Evolutionary conservation across 2,113 vertebrate genomes (phyloP).

Genomic region (Python bivittatus): DNA sequence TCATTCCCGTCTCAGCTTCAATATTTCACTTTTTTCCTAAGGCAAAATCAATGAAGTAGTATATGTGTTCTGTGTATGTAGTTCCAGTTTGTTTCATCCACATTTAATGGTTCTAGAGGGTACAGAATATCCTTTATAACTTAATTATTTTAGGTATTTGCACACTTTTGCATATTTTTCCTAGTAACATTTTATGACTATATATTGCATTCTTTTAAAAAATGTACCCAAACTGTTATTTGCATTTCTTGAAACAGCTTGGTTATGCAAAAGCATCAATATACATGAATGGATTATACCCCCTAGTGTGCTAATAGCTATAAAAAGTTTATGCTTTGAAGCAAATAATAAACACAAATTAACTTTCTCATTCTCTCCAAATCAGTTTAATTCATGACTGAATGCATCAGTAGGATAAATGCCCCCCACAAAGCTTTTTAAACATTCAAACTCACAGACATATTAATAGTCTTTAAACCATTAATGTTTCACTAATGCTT

Average conservation of each 20-base stretch:
- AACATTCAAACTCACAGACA: neutral
- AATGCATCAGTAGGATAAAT: neutral
- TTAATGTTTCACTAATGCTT: neutral
- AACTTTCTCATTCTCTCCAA: slow-evolving; percentile 27
- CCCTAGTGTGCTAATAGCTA: slow-evolving; percentile 11
- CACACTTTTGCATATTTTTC: neutral
- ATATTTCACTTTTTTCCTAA: neutral
- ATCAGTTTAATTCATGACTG: neutral
- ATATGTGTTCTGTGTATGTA: neutral
- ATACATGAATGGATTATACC: neutral
- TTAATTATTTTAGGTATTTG: neutral
- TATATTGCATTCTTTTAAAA: neutral
- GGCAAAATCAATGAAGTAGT: neutral
- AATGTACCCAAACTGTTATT: neutral
- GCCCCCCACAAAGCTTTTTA: neutral
- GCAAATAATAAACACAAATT: slow-evolving; percentile 4
- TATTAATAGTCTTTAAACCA: neutral
- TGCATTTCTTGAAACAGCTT: neutral
- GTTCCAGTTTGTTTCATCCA: neutral
- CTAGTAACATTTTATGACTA: neutral
- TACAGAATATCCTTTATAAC: neutral
- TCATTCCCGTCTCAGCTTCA: neutral
- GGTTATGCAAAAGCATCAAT: neutral
- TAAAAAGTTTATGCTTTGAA: slow-evolving; percentile 6
- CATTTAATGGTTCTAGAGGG: neutral